These are phyloP conservation scores for Pyrrhura leucotis DNA, from an alignment of 2,797 vertebrate genomes.

Conservation along the genomic window DNA sequence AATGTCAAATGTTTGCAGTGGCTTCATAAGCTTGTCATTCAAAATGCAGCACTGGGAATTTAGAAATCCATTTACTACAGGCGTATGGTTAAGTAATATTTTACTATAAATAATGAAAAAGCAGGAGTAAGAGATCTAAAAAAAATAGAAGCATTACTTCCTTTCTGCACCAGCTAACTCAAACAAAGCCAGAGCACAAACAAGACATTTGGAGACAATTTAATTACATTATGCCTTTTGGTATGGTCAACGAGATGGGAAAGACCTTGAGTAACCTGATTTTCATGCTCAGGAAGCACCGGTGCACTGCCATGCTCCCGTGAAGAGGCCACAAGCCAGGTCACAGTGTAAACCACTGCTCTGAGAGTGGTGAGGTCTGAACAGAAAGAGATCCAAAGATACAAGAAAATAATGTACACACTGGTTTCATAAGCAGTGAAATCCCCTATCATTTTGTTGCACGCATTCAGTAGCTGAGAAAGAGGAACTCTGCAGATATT, in stretches of 20 bases:
- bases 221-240: not conserved
- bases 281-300: not conserved
- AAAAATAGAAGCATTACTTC: not conserved
- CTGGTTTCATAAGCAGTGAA: slow-evolving; percentile 19
- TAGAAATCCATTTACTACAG: not conserved
- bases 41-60: not conserved
- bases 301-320: not conserved
- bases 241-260: not conserved
- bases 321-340: not conserved
- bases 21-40: not conserved
- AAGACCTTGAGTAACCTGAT: not conserved
- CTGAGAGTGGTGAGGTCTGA: not conserved
- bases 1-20: not conserved
- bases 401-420: not conserved
- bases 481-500: not conserved
- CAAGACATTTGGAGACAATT: not conserved
- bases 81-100: not conserved
- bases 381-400: not conserved
- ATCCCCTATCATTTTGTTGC: not conserved
- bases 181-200: not conserved
- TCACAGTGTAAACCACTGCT: not conserved
- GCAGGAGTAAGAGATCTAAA: not conserved
- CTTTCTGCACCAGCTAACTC: not conserved
- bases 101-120: slow-evolving; percentile 22
- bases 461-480: not conserved